Conservation (phyloP, 1,140 invertebrate species). For the Apis laboriosa region DNA sequence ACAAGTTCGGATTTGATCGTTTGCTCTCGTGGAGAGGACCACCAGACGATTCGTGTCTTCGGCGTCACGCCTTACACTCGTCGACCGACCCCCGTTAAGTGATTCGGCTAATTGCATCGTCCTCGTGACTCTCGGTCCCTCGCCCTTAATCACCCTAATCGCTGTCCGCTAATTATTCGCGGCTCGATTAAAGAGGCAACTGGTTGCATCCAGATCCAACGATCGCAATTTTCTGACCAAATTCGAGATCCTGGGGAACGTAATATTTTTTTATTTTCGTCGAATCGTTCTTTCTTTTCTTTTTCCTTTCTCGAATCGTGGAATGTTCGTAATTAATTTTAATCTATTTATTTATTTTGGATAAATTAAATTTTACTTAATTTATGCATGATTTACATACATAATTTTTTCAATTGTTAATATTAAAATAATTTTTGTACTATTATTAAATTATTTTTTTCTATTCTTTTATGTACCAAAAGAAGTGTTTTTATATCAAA, state of each 20-base stretch:
- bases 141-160: constrained; percentile 72
- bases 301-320: too few relatives aligned
- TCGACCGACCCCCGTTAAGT: constrained; percentile 63
- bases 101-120: constrained; percentile 72
- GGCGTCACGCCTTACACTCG: constrained; percentile 46
- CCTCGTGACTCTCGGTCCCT: constrained; percentile 56
- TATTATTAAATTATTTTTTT: too few relatives aligned
- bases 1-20: constrained; percentile 8
- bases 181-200: constrained; percentile 71
- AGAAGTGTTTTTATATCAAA: too few relatives aligned
- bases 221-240: constrained; percentile 38
- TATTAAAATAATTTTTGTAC: too few relatives aligned
- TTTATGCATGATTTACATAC: too few relatives aligned
- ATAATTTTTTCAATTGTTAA: too few relatives aligned
- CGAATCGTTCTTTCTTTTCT: neutral
- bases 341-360: too few relatives aligned
- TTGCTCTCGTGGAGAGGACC: neutral
- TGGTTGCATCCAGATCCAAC: constrained; percentile 13
- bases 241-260: constrained; percentile 4
- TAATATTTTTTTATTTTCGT: constrained; percentile 60
- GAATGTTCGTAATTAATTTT: too few relatives aligned
- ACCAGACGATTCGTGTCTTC: constrained; percentile 15
- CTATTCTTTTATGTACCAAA: too few relatives aligned
- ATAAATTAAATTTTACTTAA: too few relatives aligned
- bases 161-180: constrained; percentile 72